These are phyloP conservation scores for Cnemophilus loriae DNA, from an alignment of 2,113 vertebrate species.

Conservation along the genomic window DNA sequence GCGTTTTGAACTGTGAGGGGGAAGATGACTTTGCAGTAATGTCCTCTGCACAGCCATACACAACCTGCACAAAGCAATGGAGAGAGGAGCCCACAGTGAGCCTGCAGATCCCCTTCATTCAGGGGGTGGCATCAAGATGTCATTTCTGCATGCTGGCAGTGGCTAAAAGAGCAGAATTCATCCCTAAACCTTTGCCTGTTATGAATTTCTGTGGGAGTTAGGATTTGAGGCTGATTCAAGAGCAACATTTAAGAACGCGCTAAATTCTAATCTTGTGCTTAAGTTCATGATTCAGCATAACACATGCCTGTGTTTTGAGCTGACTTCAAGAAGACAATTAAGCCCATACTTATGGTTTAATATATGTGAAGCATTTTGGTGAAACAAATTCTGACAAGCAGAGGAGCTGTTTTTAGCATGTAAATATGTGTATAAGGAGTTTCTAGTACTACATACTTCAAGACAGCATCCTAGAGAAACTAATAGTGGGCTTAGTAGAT, in stretches of 20 bases:
- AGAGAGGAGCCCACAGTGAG: background rate
- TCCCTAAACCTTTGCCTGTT: background rate
- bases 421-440: fast-evolving
- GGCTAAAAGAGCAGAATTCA: background rate
- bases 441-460: background rate
- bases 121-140: background rate
- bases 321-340: background rate
- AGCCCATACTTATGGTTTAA: background rate
- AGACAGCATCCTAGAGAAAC: background rate
- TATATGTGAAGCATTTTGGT: background rate
- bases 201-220: background rate
- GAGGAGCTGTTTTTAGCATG: background rate
- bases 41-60: background rate
- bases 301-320: background rate
- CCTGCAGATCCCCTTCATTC: background rate
- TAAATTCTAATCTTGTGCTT: background rate
- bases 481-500: background rate
- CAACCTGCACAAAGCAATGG: background rate
- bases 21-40: background rate
- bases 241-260: background rate
- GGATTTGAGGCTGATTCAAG: background rate
- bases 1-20: background rate
- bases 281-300: background rate
- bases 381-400: background rate
- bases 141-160: background rate